Base-by-base conservation (phyloP, 2,113 vertebrate species). In the Puffinus mauretanicus region DNA sequence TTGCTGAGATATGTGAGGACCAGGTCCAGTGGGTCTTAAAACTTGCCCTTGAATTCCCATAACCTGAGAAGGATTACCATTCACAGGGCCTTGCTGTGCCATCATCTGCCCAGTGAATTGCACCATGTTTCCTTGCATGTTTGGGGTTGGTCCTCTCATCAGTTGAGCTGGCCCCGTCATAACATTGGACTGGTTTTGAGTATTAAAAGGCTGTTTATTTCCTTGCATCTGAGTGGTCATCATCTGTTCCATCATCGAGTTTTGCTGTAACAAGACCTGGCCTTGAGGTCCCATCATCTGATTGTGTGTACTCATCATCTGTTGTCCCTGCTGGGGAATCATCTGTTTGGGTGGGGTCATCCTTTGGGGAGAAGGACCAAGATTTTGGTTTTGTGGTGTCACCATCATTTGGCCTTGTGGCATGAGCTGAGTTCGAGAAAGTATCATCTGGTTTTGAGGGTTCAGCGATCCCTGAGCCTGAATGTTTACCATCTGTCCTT, bases 291-390 rank as follows among this genome's bases (percentile, higher is more conserved):
- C 99, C 98, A 99, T 98, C 98, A 99, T 98, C 98, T 99, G 99
- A 98, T 98, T 99, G 98, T 99, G 99, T 91, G 98, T 98, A 85
- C 99, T 98, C 98, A 99, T 99, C 98, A 99, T 98, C 96, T 99
- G 99, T 93, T 99, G 99, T 97, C 99, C 99, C 97, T 99, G 99
- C 88, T 99, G 99, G 95, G 99, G 98, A 97, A 99, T 98, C 98
- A 99, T 98, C 94, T 99, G 99, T 97, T 99, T 99, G 78, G 99
- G 99, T 94, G 99, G 99, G 80, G 99, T 99, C 99, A 99, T 99
- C 89, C 99, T 99, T 91, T 99, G 99, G 67, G 99, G 97, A 25
- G 97, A 97, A 96, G 99, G 99, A 94, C 99, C 99, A 90, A 99
- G 98, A 98, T 98, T 99, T 94, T 99, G 98, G 95, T 97, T 98